Evolutionary conservation across 2,113 vertebrate genomes (phyloP).

Genomic region (Paralichthys olivaceus): DNA sequence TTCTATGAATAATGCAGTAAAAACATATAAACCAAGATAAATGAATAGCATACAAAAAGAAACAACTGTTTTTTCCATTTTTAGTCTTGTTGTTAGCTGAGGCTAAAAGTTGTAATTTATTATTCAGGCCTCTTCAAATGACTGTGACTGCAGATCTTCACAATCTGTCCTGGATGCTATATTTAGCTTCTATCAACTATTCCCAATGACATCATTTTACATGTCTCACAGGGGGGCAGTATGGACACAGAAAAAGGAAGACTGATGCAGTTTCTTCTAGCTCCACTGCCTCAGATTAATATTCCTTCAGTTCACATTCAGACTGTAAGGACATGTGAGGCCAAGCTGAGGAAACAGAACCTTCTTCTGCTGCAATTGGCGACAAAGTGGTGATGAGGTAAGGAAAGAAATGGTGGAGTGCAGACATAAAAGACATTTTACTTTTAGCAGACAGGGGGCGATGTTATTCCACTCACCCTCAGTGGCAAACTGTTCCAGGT

Average conservation of each 20-base stretch:
- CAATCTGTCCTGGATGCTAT: conserved; percentile 54
- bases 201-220: conserved; percentile 55
- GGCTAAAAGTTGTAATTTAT: background rate
- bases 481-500: conserved; percentile 98
- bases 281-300: background rate
- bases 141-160: conserved; percentile 32
- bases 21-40: background rate
- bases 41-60: background rate
- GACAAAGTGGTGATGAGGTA: background rate
- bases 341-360: background rate
- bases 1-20: background rate
- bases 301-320: background rate
- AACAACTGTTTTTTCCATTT: no score
- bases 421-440: background rate
- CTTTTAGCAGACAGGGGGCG: conserved; percentile 57
- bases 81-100: background rate
- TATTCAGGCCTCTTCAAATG: conserved; percentile 12
- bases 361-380: background rate
- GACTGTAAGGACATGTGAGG: background rate
- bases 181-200: conserved; percentile 58
- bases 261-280: conserved; percentile 32
- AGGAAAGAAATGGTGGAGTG: background rate
- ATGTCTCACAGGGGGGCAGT: conserved; percentile 75
- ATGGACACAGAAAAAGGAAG: conserved; percentile 44
- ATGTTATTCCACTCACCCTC: conserved; percentile 87